Evolutionary conservation across 2,888 invertebrate genomes (phyloP), one percentile per base, ranked within the genome.

Genomic region (Napeogenes sylphis): DNA sequence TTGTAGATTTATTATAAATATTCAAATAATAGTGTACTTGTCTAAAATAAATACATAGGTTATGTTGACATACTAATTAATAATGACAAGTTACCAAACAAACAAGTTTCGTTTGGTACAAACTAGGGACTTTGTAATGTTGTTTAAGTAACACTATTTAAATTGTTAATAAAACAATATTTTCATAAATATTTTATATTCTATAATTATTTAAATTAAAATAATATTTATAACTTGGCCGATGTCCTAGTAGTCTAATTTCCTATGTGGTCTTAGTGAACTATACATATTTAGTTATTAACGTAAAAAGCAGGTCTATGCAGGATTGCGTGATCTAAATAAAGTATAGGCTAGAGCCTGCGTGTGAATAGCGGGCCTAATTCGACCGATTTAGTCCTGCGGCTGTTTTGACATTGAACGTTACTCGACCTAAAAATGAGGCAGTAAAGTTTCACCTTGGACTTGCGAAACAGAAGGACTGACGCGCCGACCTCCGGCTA

Each of bases 341-440:
- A 63, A 65, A 66, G 64, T 62, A 64, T 68, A 61, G 65, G 62
- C 51, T 58, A 58, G 45, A 45, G 62, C 58, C 63, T 71, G 73
- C 73, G 73, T 74, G 73, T 70, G 65, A 67, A 71, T 68, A 68
- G 65, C 70, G 68, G 60, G 56, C 68, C 72, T 76, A 75, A 75
- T 75, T 77, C 69, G 72, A 80, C 78, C 80, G 82, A 84, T 85
- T 84, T 81, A 80, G 81, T 82, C 79, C 82, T 87, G 87, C 87
- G 83, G 85, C 75, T 74, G 71, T 82, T 82, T 77, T 83, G 86
- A 82, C 84, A 85, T 85, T 86, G 85, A 84, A 83, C 81, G 76
- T 74, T 78, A 66, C 80, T 76, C 74, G 78, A 80, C 79, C 79
- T 81, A 79, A 84, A 83, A 84, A 82, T 64, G 74, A 75, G 76